A percentile compares a stretch with the other conserved stretches of the same genome.
Conservation (phyloP, 2,797 vertebrate species). For the Danio kyathit region DNA sequence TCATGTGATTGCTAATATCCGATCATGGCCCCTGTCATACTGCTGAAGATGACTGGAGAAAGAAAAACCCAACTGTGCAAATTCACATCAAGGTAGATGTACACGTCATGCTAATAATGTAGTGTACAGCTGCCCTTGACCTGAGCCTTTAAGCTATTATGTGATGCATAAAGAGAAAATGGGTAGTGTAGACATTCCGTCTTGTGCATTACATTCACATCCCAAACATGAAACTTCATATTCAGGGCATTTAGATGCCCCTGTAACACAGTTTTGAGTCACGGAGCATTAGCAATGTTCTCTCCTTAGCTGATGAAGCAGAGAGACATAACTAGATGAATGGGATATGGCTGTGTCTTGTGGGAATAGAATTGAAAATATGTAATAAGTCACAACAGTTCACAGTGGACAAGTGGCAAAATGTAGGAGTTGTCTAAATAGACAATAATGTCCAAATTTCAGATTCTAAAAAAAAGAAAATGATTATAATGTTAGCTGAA, state of each 20-base stretch:
- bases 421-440: background rate
- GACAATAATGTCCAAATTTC: background rate
- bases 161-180: conserved; percentile 15
- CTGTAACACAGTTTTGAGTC: conserved; percentile 23
- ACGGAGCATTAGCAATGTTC: background rate
- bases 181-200: background rate
- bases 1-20: conserved; percentile 12
- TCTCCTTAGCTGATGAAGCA: conserved; percentile 7
- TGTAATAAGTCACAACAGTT: background rate
- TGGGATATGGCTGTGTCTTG: background rate
- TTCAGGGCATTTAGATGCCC: conserved; percentile 3
- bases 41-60: background rate
- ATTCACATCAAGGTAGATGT: conserved; percentile 4
- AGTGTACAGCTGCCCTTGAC: background rate
- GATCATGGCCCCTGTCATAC: background rate
- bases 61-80: background rate
- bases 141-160: conserved; percentile 8
- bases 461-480: background rate
- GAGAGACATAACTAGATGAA: conserved; percentile 28
- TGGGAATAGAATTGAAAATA: conserved; percentile 3
- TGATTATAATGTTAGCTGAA: no score
- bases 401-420: background rate
- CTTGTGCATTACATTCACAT: conserved; percentile 7
- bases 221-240: conserved; percentile 18
- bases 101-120: background rate